phyloP scores from a whole-genome alignment of 2,113 vertebrate species.

The Colius striatus region DNA sequence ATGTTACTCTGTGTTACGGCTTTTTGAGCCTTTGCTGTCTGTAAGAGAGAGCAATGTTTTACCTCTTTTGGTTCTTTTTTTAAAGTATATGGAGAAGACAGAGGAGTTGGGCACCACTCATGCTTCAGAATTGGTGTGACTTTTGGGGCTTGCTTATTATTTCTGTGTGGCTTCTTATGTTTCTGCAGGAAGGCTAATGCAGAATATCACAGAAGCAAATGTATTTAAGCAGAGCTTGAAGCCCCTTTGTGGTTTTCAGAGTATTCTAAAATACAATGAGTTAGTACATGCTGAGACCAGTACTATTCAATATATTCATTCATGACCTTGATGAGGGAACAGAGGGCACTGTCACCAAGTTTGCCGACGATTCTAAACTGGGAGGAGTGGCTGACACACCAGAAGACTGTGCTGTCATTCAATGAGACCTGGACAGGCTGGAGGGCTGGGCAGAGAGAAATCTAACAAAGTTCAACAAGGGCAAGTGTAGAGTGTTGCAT shows the following conservation, averaged over 20 bases:
- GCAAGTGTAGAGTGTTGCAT: no score
- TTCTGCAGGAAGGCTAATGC: neutral
- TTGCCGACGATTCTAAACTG: no score
- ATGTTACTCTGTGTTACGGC: accelerated
- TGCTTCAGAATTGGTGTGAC: neutral
- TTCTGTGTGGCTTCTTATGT: neutral
- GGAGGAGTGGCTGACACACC: no score
- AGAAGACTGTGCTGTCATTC: no score
- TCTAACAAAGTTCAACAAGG: no score
- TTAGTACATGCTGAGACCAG: neutral
- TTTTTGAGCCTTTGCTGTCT: neutral
- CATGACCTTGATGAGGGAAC: no score
- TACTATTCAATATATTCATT: no score
- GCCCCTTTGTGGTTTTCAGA: neutral
- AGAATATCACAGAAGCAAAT: neutral
- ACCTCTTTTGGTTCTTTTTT: neutral
- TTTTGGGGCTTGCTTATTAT: neutral
- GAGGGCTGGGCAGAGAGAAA: no score
- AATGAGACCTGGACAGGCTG: no score
- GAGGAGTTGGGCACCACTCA: neutral
- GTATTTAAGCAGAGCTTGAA: neutral
- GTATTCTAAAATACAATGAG: neutral
- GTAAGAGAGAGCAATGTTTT: neutral
- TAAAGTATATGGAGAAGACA: neutral
- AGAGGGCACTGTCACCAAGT: no score